A percentile compares a stretch with the other conserved stretches of the same genome.
These are phyloP conservation scores for Idaea biselata DNA, from an alignment of 2,888 invertebrate species.

Conservation along the genomic window DNA sequence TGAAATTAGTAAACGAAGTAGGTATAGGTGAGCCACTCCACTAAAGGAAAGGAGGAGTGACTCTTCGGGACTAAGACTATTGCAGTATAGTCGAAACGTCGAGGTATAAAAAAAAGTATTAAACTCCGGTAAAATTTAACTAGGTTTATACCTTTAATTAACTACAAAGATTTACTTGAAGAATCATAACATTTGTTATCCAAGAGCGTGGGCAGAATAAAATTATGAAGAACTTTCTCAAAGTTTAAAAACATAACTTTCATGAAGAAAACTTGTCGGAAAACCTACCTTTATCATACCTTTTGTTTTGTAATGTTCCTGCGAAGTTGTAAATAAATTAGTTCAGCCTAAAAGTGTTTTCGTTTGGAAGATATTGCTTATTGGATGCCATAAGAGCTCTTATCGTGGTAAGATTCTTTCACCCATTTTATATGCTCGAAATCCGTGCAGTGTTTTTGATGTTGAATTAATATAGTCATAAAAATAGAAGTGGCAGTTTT, in stretches of 20 bases:
- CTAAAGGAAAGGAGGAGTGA: too few species aligned
- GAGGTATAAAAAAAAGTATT: too few species aligned
- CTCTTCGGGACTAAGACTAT: too few species aligned
- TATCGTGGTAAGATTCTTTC: conserved; percentile 41
- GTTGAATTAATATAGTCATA: conserved; percentile 9
- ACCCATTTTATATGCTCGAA: conserved; percentile 38
- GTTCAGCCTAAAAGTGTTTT: conserved; percentile 38
- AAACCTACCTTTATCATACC: conserved; percentile 5
- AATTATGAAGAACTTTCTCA: background rate
- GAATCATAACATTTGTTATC: background rate
- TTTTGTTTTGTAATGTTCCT: conserved; percentile 23
- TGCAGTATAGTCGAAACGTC: too few species aligned
- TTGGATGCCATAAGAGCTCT: conserved; percentile 55
- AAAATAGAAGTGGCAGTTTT: conserved; percentile 10
- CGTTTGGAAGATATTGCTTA: conserved; percentile 63
- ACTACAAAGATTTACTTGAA: background rate
- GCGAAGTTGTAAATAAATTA: conserved; percentile 51
- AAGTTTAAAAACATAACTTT: background rate
- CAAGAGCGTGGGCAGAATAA: background rate
- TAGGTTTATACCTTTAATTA: background rate
- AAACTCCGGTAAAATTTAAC: background rate
- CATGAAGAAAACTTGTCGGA: background rate
- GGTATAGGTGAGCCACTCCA: too few species aligned
- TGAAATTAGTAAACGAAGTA: too few species aligned
- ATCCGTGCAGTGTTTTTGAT: conserved; percentile 22